Conservation (phyloP, 2,113 vertebrate species). For the Siphamia tubifer region DNA sequence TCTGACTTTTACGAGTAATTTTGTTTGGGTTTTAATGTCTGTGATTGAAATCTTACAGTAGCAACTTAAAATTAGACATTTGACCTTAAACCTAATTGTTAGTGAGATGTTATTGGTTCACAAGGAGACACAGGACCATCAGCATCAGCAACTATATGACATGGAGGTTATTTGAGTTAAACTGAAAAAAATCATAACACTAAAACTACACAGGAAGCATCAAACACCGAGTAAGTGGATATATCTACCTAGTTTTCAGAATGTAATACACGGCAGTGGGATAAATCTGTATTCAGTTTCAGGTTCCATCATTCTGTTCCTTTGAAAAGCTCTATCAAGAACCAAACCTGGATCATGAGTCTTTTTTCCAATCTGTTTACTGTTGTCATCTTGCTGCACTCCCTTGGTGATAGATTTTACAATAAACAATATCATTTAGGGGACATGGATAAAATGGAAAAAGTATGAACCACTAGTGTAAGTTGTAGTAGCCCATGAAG, state of each 20-base stretch:
- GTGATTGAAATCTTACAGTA: background rate
- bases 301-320: too few relatives aligned
- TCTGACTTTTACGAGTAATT: too few relatives aligned
- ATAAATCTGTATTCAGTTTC: too few relatives aligned
- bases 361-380: too few relatives aligned
- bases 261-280: too few relatives aligned
- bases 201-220: too few relatives aligned
- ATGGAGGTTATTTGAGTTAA: background rate
- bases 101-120: background rate
- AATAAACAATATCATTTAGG: background rate
- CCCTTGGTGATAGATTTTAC: slow-evolving; percentile 14
- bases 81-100: background rate
- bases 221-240: too few relatives aligned
- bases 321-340: too few relatives aligned
- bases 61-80: background rate
- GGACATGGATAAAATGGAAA: background rate
- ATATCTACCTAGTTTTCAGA: too few relatives aligned
- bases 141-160: slow-evolving; percentile 3
- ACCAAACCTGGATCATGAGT: too few relatives aligned
- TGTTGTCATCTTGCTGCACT: background rate
- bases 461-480: background rate
- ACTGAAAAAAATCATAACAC: slow-evolving; percentile 21
- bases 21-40: slow-evolving; percentile 17
- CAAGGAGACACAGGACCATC: slow-evolving; percentile 1
- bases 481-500: background rate